phyloP scores from a whole-genome alignment of 2,888 invertebrate species.

The Dicranocentrus wangi region DNA sequence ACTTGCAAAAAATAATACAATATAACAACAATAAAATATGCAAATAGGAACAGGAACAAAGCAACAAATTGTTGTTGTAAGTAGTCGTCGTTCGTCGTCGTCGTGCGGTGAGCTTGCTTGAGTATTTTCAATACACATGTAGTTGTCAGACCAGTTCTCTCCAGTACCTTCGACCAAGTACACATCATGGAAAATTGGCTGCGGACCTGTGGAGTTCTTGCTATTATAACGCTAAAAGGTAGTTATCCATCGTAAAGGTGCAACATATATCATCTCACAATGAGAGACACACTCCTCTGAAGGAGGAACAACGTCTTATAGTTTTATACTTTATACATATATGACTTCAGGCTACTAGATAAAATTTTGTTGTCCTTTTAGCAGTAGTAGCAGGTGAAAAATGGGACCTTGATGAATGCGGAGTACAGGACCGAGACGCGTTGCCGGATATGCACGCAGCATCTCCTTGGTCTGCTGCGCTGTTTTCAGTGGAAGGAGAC shows the following conservation, averaged over 20 bases:
- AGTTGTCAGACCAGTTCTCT: conserved; percentile 22
- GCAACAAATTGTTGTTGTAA: no score
- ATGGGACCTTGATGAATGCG: conserved; percentile 30
- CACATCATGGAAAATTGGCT: conserved; percentile 51
- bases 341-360: background rate
- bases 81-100: background rate
- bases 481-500: conserved; percentile 46
- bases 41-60: background rate
- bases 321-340: background rate
- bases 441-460: conserved; percentile 35
- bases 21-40: background rate
- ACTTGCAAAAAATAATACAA: background rate
- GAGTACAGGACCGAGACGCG: conserved; percentile 35
- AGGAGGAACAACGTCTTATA: background rate
- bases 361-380: background rate
- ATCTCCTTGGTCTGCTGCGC: conserved; percentile 43
- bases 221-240: background rate
- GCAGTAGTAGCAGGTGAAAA: no score
- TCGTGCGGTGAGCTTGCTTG: background rate
- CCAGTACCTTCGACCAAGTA: conserved; percentile 6
- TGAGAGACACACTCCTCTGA: conserved; percentile 24
- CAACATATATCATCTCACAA: no score
- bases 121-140: background rate
- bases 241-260: background rate
- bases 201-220: conserved; percentile 3